Percentiles rank a stretch among this genome's conserved stretches.
Evolutionary conservation across 2,113 vertebrate species (phyloP).

Genomic region (Crotalus viridis): DNA sequence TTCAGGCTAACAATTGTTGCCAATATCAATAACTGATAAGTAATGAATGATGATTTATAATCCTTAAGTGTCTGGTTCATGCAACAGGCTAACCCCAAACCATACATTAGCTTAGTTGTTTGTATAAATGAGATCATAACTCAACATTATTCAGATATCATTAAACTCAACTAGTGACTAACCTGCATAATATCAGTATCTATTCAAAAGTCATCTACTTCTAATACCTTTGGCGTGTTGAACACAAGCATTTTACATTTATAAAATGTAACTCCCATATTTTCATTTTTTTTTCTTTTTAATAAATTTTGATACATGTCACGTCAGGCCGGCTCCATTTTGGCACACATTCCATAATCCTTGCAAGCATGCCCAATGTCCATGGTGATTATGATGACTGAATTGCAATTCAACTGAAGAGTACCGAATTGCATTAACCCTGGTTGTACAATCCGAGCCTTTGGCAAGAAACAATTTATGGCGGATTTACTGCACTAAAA

Average conservation of each 20-base stretch:
- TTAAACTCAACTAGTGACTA: background rate
- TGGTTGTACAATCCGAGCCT: background rate
- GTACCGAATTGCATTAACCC: too few species aligned
- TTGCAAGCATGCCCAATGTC: background rate
- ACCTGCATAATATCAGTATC: background rate
- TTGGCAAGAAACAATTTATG: background rate
- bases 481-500: background rate
- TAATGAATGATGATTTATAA: background rate
- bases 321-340: background rate
- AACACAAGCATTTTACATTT: background rate
- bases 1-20: background rate
- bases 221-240: background rate
- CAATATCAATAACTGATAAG: background rate
- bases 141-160: background rate
- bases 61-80: background rate
- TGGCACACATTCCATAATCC: background rate
- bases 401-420: too few species aligned
- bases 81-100: background rate
- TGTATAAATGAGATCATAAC: background rate
- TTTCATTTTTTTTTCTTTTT: background rate
- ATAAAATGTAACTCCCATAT: background rate
- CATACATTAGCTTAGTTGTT: background rate
- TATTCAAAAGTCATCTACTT: background rate
- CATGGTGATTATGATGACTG: background rate
- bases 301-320: background rate